Percentiles rank a stretch among this genome's conserved stretches.
Conservation (phyloP, 2,797 vertebrate genomes). For the Sebastes itinus region DNA sequence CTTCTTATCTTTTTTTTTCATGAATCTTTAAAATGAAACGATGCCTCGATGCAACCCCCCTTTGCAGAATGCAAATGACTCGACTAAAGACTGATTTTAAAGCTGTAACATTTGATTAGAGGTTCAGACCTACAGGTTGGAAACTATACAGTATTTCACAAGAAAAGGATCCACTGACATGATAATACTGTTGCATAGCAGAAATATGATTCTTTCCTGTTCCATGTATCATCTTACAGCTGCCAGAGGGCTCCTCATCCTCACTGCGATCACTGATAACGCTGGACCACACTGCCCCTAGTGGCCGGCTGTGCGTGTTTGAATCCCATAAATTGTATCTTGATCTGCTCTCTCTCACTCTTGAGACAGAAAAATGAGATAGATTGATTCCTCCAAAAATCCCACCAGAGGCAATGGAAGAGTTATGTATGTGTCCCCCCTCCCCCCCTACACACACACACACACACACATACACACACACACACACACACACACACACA, state of each 20-base stretch:
- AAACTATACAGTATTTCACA: constrained; percentile 17
- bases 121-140: neutral
- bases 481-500: neutral
- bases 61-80: neutral
- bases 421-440: constrained; percentile 3
- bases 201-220: constrained; percentile 35
- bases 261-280: neutral
- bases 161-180: neutral
- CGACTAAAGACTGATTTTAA: neutral
- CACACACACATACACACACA: neutral
- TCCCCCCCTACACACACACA: neutral
- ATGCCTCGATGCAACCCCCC: neutral
- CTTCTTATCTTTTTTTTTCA: neutral
- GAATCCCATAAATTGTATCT: constrained; percentile 28
- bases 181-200: neutral
- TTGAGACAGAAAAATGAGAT: constrained; percentile 52
- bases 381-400: constrained; percentile 37
- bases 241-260: constrained; percentile 22
- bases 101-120: constrained; percentile 8
- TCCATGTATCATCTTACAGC: constrained; percentile 26
- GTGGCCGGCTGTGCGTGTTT: constrained; percentile 2
- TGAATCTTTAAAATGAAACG: neutral
- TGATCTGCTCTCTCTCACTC: constrained; percentile 24
- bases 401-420: constrained; percentile 28
- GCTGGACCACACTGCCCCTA: constrained; percentile 47